Conservation (phyloP, 53 echinoderm and acorn worm species). For the Henricia sp. region DNA sequence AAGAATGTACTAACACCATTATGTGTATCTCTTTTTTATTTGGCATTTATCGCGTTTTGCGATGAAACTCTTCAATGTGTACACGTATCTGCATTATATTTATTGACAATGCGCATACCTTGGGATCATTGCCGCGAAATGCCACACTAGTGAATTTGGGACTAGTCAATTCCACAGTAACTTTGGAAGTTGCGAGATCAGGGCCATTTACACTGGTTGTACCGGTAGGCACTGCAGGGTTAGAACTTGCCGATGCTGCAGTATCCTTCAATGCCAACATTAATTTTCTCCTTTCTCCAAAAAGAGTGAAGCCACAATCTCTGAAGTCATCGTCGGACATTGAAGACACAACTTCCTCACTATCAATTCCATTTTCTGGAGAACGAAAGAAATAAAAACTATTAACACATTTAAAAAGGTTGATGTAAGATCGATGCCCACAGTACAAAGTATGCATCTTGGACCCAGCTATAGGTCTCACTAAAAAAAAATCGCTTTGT, state of each 20-base stretch:
- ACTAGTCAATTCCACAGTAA: neutral
- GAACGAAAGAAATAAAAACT: conserved; percentile 4
- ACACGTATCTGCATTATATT: conserved; percentile 24
- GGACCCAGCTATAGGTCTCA: no score
- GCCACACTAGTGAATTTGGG: neutral
- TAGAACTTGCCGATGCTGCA: neutral
- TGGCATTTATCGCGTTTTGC: conserved; percentile 1
- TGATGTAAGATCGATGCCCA: neutral
- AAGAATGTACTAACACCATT: no score
- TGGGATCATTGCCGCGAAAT: neutral
- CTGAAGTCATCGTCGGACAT: conserved; percentile 39
- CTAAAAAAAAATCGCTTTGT: neutral
- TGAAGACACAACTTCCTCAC: conserved; percentile 12
- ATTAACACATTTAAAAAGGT: neutral
- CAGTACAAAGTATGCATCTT: neutral
- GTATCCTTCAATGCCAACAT: conserved; percentile 18
- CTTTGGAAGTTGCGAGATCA: no score
- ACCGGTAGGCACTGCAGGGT: neutral
- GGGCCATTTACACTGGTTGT: neutral
- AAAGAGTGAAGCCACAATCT: conserved; percentile 18
- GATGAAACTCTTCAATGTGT: conserved; percentile 12
- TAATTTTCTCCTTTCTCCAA: conserved; percentile 33
- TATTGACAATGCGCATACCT: neutral
- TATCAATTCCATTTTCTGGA: conserved; percentile 40
- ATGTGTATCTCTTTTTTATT: conserved; percentile 23